These are phyloP conservation scores for Leistus spinibarbis DNA, from an alignment of 2,888 invertebrate genomes.

Conservation along the genomic window DNA sequence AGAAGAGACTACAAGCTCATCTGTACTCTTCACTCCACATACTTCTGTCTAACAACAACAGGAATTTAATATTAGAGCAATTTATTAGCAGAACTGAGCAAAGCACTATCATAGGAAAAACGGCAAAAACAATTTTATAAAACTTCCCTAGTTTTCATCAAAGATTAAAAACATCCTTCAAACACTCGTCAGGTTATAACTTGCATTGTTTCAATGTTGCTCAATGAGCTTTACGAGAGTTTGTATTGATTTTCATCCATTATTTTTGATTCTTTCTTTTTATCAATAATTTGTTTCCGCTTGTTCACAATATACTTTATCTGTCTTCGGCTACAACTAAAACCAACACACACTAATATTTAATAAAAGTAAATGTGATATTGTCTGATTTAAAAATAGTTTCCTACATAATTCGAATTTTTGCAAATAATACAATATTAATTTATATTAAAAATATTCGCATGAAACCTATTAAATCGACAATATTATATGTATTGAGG, in stretches of 20 bases:
- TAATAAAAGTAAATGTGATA: no score
- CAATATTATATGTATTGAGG: no score
- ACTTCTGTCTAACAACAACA: background rate
- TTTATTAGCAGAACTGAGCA: conserved; percentile 10
- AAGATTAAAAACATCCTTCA: background rate
- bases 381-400: no score
- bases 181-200: background rate
- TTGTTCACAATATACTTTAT: no score
- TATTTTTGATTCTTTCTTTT: background rate
- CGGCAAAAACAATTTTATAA: background rate
- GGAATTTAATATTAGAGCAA: conserved; percentile 30
- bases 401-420: no score
- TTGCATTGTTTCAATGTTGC: background rate
- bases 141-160: background rate
- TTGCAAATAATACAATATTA: no score
- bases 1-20: no score
- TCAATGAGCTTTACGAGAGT: background rate
- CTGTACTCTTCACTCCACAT: conserved; percentile 9
- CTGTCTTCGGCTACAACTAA: no score
- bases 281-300: no score
- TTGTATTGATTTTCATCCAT: background rate
- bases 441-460: no score
- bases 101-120: background rate
- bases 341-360: no score
- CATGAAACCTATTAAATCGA: no score